These are phyloP conservation scores for Hystrix brachyura DNA, from an alignment of 2,113 vertebrate genomes.

Conservation along the genomic window DNA sequence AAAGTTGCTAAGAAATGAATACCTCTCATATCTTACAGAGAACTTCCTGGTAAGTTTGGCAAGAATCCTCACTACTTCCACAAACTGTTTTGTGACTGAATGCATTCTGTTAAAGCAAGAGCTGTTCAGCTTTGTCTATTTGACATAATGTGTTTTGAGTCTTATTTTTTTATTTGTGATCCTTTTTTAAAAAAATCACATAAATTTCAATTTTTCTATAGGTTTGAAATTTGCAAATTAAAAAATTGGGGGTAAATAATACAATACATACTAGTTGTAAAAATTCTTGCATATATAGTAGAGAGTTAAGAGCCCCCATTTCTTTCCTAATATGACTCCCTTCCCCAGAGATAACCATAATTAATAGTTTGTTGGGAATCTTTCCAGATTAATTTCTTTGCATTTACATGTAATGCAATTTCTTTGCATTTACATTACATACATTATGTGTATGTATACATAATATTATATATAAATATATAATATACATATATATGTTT, in stretches of 20 bases:
- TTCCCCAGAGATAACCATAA: conserved; percentile 9
- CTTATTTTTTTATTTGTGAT: not conserved
- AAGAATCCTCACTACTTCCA: conserved; percentile 26
- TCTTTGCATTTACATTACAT: conserved; percentile 30
- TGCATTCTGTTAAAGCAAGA: conserved; percentile 26
- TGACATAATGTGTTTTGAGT: conserved; percentile 12
- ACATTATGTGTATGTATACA: not conserved
- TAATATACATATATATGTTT: not conserved
- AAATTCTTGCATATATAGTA: conserved; percentile 3
- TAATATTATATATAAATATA: not conserved
- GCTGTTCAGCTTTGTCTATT: conserved; percentile 3
- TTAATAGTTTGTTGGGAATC: conserved; percentile 35
- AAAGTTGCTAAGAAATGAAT: conserved; percentile 12
- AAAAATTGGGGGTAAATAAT: conserved; percentile 1
- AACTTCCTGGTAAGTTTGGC: not conserved
- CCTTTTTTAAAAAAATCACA: not conserved
- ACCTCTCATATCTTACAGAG: not conserved
- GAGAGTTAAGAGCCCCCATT: not conserved
- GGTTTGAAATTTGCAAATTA: conserved; percentile 47
- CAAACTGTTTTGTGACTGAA: conserved; percentile 6
- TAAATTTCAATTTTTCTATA: conserved; percentile 44
- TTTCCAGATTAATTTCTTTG: conserved; percentile 54
- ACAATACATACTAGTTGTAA: conserved; percentile 16
- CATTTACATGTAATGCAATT: conserved; percentile 29
- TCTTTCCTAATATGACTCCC: not conserved